Conservation (phyloP, 2,797 vertebrate genomes). For the Triplophysa yarkandensis region DNA sequence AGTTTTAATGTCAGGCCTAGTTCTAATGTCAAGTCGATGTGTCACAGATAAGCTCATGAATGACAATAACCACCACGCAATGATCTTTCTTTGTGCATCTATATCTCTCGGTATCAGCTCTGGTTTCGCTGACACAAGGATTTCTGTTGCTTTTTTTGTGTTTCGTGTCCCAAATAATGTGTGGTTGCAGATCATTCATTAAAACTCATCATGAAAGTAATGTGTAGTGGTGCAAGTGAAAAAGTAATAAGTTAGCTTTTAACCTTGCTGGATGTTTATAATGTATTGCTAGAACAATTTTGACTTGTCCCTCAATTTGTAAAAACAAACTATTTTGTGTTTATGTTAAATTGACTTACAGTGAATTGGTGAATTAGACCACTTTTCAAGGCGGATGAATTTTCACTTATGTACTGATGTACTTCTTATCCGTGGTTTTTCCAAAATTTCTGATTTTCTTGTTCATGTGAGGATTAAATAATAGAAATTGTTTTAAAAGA, state of each 20-base stretch:
- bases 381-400: neutral
- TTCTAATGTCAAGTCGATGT: conserved; percentile 60
- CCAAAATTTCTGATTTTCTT: too few relatives aligned
- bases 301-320: neutral
- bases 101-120: conserved; percentile 24
- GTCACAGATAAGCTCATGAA: conserved; percentile 57
- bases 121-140: conserved; percentile 11
- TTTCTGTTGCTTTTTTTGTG: neutral
- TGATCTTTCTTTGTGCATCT: conserved; percentile 11
- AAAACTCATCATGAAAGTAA: conserved; percentile 21
- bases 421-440: too few relatives aligned
- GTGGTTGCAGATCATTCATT: conserved; percentile 1
- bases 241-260: conserved; percentile 9
- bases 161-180: neutral
- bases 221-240: neutral
- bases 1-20: conserved; percentile 75
- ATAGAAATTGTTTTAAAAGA: too few relatives aligned
- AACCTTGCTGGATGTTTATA: neutral
- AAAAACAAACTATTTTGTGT: neutral
- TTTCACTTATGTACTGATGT: neutral
- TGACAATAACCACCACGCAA: conserved; percentile 51
- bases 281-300: neutral
- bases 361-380: neutral
- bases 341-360: too few relatives aligned
- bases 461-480: too few relatives aligned